These are phyloP conservation scores for Pseudocheirus occidentalis DNA, from an alignment of 2,797 vertebrate species.

Conservation along the genomic window DNA sequence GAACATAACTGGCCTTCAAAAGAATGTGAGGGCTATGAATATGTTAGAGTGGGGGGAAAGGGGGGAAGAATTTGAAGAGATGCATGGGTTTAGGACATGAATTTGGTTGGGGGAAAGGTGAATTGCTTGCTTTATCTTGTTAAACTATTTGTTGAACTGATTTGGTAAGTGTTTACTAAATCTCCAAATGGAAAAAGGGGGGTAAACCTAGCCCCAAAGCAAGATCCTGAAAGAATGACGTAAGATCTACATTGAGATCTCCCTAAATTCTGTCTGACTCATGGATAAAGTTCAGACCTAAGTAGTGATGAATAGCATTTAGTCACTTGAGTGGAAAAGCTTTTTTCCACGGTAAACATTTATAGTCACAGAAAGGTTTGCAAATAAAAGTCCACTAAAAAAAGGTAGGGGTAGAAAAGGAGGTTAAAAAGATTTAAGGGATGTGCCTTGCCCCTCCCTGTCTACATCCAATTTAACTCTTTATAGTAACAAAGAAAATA, in stretches of 20 bases:
- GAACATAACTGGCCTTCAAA: not conserved
- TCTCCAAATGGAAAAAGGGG: not conserved
- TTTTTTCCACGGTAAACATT: not conserved
- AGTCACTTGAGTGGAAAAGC: conserved; percentile 48
- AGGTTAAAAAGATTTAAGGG: conserved; percentile 41
- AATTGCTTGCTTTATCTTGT: not conserved
- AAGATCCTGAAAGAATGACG: conserved; percentile 21
- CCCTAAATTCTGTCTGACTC: conserved; percentile 42
- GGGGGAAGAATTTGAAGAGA: conserved; percentile 4
- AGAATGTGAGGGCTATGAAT: not conserved
- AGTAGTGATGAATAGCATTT: conserved; percentile 28
- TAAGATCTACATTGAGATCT: not conserved
- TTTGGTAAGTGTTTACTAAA: conserved; percentile 39
- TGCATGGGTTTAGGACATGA: conserved; percentile 4
- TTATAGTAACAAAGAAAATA: not conserved
- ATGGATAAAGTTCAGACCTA: conserved; percentile 40
- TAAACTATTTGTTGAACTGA: not conserved
- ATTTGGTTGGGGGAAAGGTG: conserved; percentile 24
- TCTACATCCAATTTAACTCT: not conserved
- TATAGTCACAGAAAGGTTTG: conserved; percentile 56
- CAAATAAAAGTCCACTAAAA: conserved; percentile 51
- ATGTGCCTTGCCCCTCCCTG: not conserved
- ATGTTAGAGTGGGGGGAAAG: too few relatives aligned
- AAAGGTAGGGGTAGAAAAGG: not conserved
- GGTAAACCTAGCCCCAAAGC: not conserved